Base-by-base conservation (phyloP, 2,113 vertebrate species). In the Tragulus kanchil region DNA sequence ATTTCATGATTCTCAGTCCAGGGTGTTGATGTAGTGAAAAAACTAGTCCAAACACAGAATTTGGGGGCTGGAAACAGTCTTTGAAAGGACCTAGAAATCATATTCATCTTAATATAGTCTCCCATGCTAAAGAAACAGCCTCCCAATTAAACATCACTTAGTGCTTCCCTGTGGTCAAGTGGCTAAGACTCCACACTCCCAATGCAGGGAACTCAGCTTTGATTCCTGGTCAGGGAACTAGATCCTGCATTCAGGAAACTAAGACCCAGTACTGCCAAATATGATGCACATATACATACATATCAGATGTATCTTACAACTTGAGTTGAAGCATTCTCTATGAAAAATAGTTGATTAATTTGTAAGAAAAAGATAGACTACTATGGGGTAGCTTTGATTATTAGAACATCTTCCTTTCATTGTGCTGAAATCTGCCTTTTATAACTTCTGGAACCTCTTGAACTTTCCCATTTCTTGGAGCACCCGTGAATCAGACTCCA, bases 271-370 rank as follows among this genome's bases (percentile, higher is more conserved):
- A 1, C 69, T 45, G 69, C 69, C 42, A 45, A 14, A 45, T 45
- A 13, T 25, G 13, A 42, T 12, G 23, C 42, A 12, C 23, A 16
- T 65, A 12, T 62, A 62, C 4, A 28, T 13, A 5, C 26, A 64
- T 64, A 64, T 64, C 12, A 64, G 69, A 25, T 91, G 23, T 56
- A 79, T 78, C 52, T 92, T 71, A 65, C 12, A 86, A 23, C 45
- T 94, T 69, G 5, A 12, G 3, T 50, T 50, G 71, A 10, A 86
- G 14, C 17, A 48, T 77, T 87, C 96, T 62, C 21, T 93, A 85
- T 85, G 59, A 93, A 96, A 89, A 12, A 1, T 12, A 54, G 42
- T 77, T 90, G 21, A 31, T 15, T 89, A n/a, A 88, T 95, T 81
- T 85, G 36, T 67, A 50, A 93, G 28, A 90, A 82, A 88, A 42